Percentiles rank a stretch among this genome's conserved stretches.
These are phyloP conservation scores for Oceanodroma tethys DNA, from an alignment of 2,113 vertebrate genomes.

Conservation along the genomic window DNA sequence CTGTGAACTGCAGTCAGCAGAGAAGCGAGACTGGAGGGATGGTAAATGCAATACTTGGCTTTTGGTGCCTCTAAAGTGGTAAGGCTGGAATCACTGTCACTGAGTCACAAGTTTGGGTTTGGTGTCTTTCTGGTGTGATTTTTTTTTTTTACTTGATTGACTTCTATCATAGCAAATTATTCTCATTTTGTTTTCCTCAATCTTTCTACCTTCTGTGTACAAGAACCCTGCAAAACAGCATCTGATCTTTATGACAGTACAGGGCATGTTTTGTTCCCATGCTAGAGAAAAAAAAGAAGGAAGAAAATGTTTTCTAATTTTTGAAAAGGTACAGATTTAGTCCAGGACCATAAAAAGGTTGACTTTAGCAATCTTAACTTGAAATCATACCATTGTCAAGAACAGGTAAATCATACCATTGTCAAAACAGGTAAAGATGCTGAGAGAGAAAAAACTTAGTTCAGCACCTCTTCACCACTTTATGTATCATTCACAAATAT, in stretches of 20 bases:
- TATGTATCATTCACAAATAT: background rate
- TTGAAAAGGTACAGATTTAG: background rate
- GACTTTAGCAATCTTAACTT: background rate
- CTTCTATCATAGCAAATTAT: background rate
- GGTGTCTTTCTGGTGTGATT: too few species aligned
- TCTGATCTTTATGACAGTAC: background rate
- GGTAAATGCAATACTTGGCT: background rate
- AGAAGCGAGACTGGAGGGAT: background rate
- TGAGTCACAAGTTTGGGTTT: background rate
- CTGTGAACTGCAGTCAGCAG: background rate
- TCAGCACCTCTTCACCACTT: background rate
- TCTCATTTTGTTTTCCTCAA: background rate
- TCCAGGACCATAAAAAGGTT: background rate
- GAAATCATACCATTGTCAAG: background rate
- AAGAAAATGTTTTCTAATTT: background rate
- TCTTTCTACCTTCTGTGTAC: background rate
- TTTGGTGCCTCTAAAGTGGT: background rate
- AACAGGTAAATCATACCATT: background rate
- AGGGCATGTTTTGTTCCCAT: background rate
- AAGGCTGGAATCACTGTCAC: background rate
- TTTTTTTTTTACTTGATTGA: background rate
- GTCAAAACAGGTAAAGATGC: background rate
- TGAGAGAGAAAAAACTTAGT: background rate
- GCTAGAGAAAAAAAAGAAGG: background rate
- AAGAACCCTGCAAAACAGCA: background rate